Conservation (phyloP, 2,888 invertebrate species). For the Chydorus sphaericus region DNA sequence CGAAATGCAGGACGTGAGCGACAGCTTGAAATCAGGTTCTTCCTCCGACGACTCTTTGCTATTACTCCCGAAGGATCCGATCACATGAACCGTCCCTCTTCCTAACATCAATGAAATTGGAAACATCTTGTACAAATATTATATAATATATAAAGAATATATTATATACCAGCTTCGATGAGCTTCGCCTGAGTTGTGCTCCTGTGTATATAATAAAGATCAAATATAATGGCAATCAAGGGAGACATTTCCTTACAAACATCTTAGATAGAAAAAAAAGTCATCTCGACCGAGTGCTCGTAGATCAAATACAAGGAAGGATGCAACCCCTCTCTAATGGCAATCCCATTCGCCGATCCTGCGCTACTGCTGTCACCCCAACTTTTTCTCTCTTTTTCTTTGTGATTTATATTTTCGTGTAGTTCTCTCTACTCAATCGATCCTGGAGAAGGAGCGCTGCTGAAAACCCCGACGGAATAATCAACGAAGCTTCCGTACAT, state of each 20-base stretch:
- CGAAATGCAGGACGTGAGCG: conserved; percentile 68
- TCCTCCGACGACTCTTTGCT: conserved; percentile 27
- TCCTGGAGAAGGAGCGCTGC: not conserved
- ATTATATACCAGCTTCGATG: conserved; percentile 52
- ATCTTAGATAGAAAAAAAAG: not conserved
- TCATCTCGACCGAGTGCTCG: not conserved
- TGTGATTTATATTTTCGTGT: too few relatives aligned
- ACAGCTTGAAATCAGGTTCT: conserved; percentile 64
- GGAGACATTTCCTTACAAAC: not conserved
- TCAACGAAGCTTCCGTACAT: not conserved
- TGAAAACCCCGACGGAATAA: too few relatives aligned
- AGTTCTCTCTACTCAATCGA: too few relatives aligned
- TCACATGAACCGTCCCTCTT: conserved; percentile 60
- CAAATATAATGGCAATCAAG: not conserved
- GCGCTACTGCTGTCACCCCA: too few relatives aligned
- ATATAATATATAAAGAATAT: too few relatives aligned
- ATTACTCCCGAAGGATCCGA: conserved; percentile 55
- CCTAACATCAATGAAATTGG: too few relatives aligned
- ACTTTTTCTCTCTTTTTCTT: too few relatives aligned
- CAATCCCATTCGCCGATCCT: not conserved
- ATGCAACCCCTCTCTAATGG: too few relatives aligned
- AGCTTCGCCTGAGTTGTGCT: conserved; percentile 63
- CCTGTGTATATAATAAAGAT: conserved; percentile 32
- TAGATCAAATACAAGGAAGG: conserved; percentile 1
- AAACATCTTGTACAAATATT: too few relatives aligned